Conservation (phyloP, 2,113 vertebrate genomes). For the Poeciliopsis prolifica region DNA sequence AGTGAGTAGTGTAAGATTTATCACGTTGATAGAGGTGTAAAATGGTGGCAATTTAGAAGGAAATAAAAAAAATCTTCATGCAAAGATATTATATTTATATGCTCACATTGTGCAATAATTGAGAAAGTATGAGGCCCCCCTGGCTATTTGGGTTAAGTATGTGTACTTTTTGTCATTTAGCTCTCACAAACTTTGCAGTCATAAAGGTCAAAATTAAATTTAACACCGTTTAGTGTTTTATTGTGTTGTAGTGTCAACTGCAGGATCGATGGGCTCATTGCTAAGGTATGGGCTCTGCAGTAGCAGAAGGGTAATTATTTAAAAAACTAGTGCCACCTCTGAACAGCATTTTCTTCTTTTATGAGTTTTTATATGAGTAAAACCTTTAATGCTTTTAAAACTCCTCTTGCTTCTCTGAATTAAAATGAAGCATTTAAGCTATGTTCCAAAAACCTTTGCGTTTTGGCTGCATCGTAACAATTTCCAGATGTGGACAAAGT, state of each 20-base stretch:
- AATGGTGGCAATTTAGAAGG: conserved; percentile 69
- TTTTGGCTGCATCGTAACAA: conserved; percentile 3
- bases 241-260: conserved; percentile 76
- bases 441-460: conserved; percentile 10
- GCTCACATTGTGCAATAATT: conserved; percentile 70
- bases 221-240: conserved; percentile 77
- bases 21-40: conserved; percentile 65
- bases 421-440: conserved; percentile 33
- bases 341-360: conserved; percentile 36
- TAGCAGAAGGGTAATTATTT: conserved; percentile 58
- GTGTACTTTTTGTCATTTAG: conserved; percentile 75
- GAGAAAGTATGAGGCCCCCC: conserved; percentile 78
- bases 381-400: conserved; percentile 44
- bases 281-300: conserved; percentile 62
- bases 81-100: conserved; percentile 69
- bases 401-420: conserved; percentile 31
- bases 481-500: conserved; percentile 15
- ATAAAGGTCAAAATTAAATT: conserved; percentile 85
- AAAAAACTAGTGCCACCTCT: conserved; percentile 31
- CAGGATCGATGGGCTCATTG: conserved; percentile 78
- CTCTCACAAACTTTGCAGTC: conserved; percentile 67
- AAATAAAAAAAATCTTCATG: conserved; percentile 62
- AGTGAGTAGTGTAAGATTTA: conserved; percentile 63
- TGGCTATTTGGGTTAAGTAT: conserved; percentile 80
- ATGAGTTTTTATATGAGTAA: conserved; percentile 55